phyloP scores from a whole-genome alignment of 1,140 invertebrate species.

The Drosophila ficusphila region DNA sequence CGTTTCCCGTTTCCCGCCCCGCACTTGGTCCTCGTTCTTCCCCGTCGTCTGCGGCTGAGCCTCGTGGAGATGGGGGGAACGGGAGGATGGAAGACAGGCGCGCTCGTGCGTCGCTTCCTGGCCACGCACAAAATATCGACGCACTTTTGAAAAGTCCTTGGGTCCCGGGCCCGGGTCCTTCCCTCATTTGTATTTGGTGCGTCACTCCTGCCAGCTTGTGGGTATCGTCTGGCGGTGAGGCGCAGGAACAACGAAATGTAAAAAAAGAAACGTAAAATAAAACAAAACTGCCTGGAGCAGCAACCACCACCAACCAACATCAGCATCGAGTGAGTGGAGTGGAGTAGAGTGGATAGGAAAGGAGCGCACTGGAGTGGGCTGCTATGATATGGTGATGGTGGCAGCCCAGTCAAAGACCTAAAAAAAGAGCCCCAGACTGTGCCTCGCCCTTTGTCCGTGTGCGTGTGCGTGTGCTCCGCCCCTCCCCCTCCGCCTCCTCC shows the following conservation, averaged over 20 bases:
- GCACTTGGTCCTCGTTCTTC: conserved; percentile 25
- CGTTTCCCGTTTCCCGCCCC: too few relatives aligned
- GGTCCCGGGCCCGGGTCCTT: conserved; percentile 32
- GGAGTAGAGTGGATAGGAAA: conserved; percentile 12
- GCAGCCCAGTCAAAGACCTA: conserved; percentile 50
- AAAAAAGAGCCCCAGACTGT: conserved; percentile 29
- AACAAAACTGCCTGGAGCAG: conserved; percentile 52
- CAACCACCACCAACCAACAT: conserved; percentile 49
- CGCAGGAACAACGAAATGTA: conserved; percentile 34
- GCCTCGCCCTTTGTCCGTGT: conserved; percentile 26
- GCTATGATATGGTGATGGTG: conserved; percentile 4
- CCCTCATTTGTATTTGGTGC: conserved; percentile 71
- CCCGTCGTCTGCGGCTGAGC: conserved; percentile 58
- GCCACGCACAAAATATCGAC: conserved; percentile 81
- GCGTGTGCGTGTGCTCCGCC: conserved; percentile 7
- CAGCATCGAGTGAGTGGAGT: conserved; percentile 31
- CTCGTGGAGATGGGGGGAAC: conserved; percentile 9
- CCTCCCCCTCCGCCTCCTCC: not conserved
- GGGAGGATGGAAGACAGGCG: not conserved
- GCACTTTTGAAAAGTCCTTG: conserved; percentile 74
- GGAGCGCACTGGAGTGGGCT: conserved; percentile 3
- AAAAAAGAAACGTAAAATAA: conserved; percentile 45
- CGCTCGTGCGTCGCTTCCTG: conserved; percentile 65
- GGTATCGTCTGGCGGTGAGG: conserved; percentile 78
- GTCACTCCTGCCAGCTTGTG: conserved; percentile 61